Percentiles rank a stretch among this genome's conserved stretches.
These are phyloP conservation scores for Suncus etruscus DNA, from an alignment of 2,113 vertebrate genomes.

Conservation along the genomic window DNA sequence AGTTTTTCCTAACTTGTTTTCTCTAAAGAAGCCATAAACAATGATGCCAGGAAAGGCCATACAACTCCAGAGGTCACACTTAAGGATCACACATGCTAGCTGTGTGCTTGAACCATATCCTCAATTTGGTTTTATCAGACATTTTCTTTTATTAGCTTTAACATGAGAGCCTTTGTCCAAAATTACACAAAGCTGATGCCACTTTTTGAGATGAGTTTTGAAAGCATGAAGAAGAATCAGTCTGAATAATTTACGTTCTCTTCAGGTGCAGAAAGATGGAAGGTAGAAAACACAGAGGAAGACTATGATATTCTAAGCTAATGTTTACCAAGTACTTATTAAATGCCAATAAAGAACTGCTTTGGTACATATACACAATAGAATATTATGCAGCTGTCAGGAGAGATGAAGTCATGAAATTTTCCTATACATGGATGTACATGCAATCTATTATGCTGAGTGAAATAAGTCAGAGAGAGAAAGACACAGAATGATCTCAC, in stretches of 20 bases:
- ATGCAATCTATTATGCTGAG: no score
- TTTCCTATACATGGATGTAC: no score
- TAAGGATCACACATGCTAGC: no score
- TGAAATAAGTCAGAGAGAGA: no score
- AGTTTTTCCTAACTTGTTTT: not conserved
- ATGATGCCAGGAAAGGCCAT: no score
- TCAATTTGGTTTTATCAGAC: not conserved
- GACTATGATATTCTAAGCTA: not conserved
- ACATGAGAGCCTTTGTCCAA: not conserved
- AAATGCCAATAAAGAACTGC: not conserved
- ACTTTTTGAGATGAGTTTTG: not conserved
- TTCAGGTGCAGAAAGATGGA: not conserved
- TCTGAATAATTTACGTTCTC: not conserved
- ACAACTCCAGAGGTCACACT: no score
- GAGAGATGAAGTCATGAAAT: no score
- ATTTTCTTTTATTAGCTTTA: constrained; percentile 42
- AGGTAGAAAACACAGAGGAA: not conserved
- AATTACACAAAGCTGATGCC: not conserved
- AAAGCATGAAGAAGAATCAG: not conserved
- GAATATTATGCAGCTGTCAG: no score
- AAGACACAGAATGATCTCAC: no score
- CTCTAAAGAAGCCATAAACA: no score
- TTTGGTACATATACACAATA: no score
- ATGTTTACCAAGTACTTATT: not conserved
- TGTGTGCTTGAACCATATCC: no score